Evolutionary conservation across 1,140 invertebrate genomes (phyloP), one percentile per base, ranked within the genome.

Genomic region (Drosophila insularis): DNA sequence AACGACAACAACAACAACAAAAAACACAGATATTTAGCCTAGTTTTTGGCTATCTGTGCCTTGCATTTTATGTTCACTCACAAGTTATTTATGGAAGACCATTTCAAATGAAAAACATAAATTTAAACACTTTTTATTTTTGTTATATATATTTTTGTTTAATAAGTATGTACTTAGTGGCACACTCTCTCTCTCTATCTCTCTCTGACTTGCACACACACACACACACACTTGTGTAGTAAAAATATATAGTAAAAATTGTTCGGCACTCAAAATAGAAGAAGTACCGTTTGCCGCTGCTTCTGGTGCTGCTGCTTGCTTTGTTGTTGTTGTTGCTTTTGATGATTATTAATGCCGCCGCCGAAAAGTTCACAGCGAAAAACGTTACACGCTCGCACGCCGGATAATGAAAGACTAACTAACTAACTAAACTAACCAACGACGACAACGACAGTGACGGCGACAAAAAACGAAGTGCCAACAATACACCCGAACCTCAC

Each of bases 331-430:
- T 72, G 74, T 19, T 69, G 50, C 31, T 69, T 31, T 37, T 35
- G 23, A 11, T 60, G 53, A 58, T 65, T 58, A 23, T 40, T 50
- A 62, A 63, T 59, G 74, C 69, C 72, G 71, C 75, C 80, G 78
- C 70, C 69, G 59, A 55, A 69, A 76, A 27, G 27, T 63, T 63
- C 54, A 63, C 64, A 65, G 82, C 65, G 77, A 73, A 77, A 27
- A 87, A 68, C 80, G 82, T 71, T 68, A 82, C 82, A 82, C 69
- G 72, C 84, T 87, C 72, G 69, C 58, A 59, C 82, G 76, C 82
- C 82, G 79, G 82, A 81, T 79, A 86, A 82, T 81, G 79, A 87
- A 87, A 86, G 82, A 86, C 82, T 86, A 46, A 46, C 43, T 46
- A 17, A 46, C 43, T 46, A 50, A 50, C 43, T 27, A 27, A 46